A percentile compares a stretch with the other conserved stretches of the same genome.
Evolutionary conservation across 2,113 vertebrate genomes (phyloP).

Genomic region (Orycteropus afer): DNA sequence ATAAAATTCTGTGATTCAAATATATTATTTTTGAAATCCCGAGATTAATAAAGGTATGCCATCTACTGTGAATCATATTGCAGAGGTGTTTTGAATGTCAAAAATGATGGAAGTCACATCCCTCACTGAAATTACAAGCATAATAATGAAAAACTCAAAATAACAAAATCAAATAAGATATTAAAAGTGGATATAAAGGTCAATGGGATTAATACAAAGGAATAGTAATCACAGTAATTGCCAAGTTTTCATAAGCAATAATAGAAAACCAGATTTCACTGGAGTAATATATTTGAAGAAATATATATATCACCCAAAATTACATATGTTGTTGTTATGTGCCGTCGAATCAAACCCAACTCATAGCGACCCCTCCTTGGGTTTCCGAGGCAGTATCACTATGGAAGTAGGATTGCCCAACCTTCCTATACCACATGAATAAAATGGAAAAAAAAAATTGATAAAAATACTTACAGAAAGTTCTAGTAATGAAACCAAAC

Average conservation of each 20-base stretch:
- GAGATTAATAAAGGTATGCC: too few relatives aligned
- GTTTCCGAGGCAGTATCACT: too few relatives aligned
- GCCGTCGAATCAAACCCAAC: too few relatives aligned
- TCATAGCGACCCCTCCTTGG: too few relatives aligned
- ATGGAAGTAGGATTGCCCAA: too few relatives aligned
- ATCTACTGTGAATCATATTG: background rate
- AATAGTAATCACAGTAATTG: background rate
- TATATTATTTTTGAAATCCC: background rate
- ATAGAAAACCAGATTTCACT: background rate
- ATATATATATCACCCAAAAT: too few relatives aligned
- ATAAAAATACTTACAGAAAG: background rate
- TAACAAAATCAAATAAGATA: background rate
- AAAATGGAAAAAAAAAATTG: background rate
- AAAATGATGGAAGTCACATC: background rate
- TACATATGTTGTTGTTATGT: too few relatives aligned
- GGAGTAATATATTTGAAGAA: background rate
- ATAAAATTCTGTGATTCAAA: background rate
- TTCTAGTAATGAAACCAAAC: too few relatives aligned
- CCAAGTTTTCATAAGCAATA: background rate
- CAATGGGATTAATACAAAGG: background rate
- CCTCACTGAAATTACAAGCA: background rate
- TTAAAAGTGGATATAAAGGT: background rate
- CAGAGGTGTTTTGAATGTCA: too few relatives aligned
- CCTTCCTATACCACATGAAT: too few relatives aligned
- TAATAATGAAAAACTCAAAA: background rate